Base-by-base conservation (phyloP, 2,113 vertebrate species). In the Cinclus mexicanus region DNA sequence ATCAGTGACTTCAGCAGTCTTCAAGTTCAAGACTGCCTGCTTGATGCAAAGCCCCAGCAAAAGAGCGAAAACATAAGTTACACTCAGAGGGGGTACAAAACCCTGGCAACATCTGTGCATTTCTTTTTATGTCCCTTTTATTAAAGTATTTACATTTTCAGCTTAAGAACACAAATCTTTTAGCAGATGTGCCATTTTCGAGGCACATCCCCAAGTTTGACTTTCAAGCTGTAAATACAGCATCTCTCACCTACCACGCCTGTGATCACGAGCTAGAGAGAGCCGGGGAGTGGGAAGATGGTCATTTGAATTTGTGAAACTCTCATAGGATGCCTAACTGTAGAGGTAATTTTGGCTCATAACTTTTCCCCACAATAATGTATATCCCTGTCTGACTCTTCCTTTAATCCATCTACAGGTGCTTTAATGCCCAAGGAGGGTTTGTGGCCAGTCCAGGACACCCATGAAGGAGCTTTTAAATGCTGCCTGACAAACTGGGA, bases 171-270 rank as follows among this genome's bases (percentile, higher is more conserved):
- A 42, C 63, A 17, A 75, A 64, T 60, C n/a, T 57, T 37, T 46
- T 56, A 76, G 65, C 63, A 83, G 85, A 71, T 79, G n/a, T 83
- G 63, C 28, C 56, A 68, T 67, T 93, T 74, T 9, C 71, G 74
- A 89, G 63, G 68, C 56, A 70, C 25, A 63, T 47, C 42, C 57
- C 14, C 60, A 53, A 83, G 78, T 76, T 46, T 37, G 47, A 61
- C 67, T 96, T 86, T 79, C 29, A n/a, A 37, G 67, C 75, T 93
- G 65, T 93, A 96, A 95, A 83, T 86, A 93, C 74, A 89, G 52
- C 17, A 42, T 39, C 35, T 71, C 67, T 84, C 94, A 67, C 79
- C 81, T 74, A 91, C 92, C 61, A 74, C 2, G 28, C 60, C 83
- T 83, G 60, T 31, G 71, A 81, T 83, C 85, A 89, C 49, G 52